Conservation (phyloP, 2,113 vertebrate genomes). For the Phaethon lepturus region DNA sequence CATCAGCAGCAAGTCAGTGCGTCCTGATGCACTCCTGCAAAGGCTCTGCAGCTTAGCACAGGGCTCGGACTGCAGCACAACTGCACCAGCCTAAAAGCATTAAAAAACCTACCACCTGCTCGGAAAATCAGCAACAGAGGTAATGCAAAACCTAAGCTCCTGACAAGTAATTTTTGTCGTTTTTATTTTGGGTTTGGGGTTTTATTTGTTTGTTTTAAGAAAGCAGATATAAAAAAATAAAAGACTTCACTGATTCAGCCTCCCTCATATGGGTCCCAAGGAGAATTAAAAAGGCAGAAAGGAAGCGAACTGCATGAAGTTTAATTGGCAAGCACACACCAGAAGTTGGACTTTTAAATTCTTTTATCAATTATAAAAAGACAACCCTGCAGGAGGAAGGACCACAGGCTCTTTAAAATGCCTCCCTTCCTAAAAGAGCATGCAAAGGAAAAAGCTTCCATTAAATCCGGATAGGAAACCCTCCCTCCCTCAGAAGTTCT, state of each 20-base stretch:
- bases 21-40: conserved; percentile 51
- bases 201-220: background rate
- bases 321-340: conserved; percentile 11
- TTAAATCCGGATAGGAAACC: background rate
- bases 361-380: background rate
- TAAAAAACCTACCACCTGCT: background rate
- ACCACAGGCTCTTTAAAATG: background rate
- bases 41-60: conserved; percentile 66
- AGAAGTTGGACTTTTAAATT: conserved; percentile 5
- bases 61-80: conserved; percentile 74
- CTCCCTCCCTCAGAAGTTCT: conserved; percentile 11
- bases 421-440: background rate
- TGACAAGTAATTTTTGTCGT: accelerated
- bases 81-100: conserved; percentile 68
- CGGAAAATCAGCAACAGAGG: background rate
- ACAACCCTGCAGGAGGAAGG: background rate
- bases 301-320: conserved; percentile 7
- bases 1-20: background rate
- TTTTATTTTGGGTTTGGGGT: background rate
- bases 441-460: background rate
- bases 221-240: background rate
- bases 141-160: accelerated
- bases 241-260: conserved; percentile 22
- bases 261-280: background rate
- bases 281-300: conserved; percentile 6